A percentile compares a stretch with the other conserved stretches of the same genome.
Evolutionary conservation across 2,113 vertebrate genomes (phyloP).

Genomic region (Phrynosoma blainvillii): DNA sequence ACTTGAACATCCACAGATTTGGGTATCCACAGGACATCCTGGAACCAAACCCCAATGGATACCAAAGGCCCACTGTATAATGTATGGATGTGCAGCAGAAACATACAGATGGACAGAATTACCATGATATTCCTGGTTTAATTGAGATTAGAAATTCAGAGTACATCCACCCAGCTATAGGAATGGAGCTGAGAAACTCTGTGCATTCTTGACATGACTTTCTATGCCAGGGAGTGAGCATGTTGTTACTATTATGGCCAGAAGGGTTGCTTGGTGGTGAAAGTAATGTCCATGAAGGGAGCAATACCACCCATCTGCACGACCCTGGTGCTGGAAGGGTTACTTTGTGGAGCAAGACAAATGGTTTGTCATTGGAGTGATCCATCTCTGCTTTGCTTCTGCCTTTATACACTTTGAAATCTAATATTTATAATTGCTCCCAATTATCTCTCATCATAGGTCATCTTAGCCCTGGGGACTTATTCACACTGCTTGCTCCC

Average conservation of each 20-base stretch:
- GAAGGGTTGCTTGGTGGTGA: not conserved
- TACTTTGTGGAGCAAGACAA: not conserved
- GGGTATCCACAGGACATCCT: too few relatives aligned
- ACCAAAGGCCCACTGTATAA: too few relatives aligned
- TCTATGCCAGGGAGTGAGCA: not conserved
- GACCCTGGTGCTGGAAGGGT: not conserved
- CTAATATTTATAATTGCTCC: constrained; percentile 40
- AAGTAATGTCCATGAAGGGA: not conserved
- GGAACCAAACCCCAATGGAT: too few relatives aligned
- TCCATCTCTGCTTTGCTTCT: not conserved
- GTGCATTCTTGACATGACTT: not conserved
- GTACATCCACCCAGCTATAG: too few relatives aligned
- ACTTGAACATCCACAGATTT: too few relatives aligned
- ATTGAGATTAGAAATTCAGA: too few relatives aligned
- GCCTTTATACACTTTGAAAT: constrained; percentile 3
- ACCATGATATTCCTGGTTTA: too few relatives aligned
- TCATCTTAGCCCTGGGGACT: constrained; percentile 37
- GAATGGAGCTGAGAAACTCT: not conserved
- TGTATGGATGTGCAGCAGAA: too few relatives aligned
- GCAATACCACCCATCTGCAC: not conserved
- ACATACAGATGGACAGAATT: too few relatives aligned
- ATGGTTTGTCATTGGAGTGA: not conserved
- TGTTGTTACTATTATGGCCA: not conserved
- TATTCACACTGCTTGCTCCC: constrained; percentile 36
- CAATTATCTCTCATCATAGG: constrained; percentile 44